Base-by-base conservation (phyloP, 1,140 invertebrate genomes). In the Arctopsyche grandis region DNA sequence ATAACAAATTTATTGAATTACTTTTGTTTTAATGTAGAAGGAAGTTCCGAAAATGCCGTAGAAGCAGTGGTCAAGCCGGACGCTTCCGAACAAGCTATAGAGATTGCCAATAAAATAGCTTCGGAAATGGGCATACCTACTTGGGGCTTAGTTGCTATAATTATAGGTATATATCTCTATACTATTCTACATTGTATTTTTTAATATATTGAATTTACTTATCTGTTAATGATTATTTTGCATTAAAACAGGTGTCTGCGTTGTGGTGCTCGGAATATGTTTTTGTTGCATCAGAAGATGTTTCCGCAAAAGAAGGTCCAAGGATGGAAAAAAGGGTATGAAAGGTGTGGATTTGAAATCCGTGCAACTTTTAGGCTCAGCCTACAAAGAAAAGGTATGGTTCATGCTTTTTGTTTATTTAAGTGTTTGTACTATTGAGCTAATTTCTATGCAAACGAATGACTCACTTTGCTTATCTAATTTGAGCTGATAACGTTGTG, bases 321-420 rank as follows among this genome's bases (percentile, higher is more conserved):
- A 98, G 91, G 97, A 98, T 90, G 96, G 95, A 83, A 98, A 98
- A 87, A 98, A 98, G 88, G 97, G 97, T 56, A 91, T 96, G 87
- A 98, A 98, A 87, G 97, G 96, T 78, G 97, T 99, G 81, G 98
- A 99, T 88, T 90, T 99, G 81, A 99, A 99, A 90, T 96, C 95
- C 84, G 97, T 99, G 83, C 96, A 98, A 85, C 90, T 99, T 44
- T 90, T 99, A 73, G 97, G 97, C 84, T 97, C 96, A 84, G 95
- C 97, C 56, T 98, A 97, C 90, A 99, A 99, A 89, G 97, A 99
- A 90, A 99, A 99, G 94, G 97, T 97, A 92, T 79, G 81, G 70
- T 63, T 70, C 70, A n/a, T 29, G 16, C 24, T 24, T n/a, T n/a
- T 69, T 19, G 7, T 38, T 4, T 38, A 38, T 7, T 7, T 38